Base-by-base conservation (phyloP, 2,888 invertebrate species). In the Clivina fossor region DNA sequence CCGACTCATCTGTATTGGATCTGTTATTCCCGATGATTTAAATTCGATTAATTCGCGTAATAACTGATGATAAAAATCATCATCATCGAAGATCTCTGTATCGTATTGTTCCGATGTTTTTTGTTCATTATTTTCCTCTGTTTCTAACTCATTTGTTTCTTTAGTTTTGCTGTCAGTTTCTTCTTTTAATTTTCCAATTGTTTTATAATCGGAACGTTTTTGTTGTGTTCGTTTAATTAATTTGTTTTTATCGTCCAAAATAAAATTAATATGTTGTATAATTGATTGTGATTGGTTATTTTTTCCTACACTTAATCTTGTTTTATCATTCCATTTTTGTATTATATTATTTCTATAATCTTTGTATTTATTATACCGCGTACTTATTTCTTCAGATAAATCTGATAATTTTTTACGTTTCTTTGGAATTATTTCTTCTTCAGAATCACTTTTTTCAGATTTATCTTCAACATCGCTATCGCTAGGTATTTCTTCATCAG, bases 271-370 rank as follows among this genome's bases (percentile, higher is more conserved):
- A 75, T 95, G 92, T 65, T 86, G 88, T 3, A 86, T 70, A 9
- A 86, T 75, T 7, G 82, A 86, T 71, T 75, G 86, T 44, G 76
- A 80, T 60, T 82, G 76, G 63, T 74, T 78, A 65, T 81, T 85
- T 5, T 85, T 76, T n/a, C 81, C 78, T 8, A 83, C 78, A 1
- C 86, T 78, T 24, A 91, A 73, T 61, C 88, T 81, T 0, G 94
- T 96, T 73, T 93, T 93, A 59, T 95, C 93, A 73, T 94, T 89
- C 97, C 97, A 97, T 71, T 94, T 94, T 64, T 92, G 86, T 58
- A 98, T 86, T 5, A 89, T 86, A 1, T 82, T 74, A 68, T 95
- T 85, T 69, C 94, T 83, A 66, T 86, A 90, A 4, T 78, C 68
- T 61, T 75, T 79, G 61, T 88, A 89, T 2, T 74, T 71, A 62